Evolutionary conservation across 1,140 invertebrate species (phyloP), one percentile per base, ranked within the genome.

Genomic region (Atta colombica): DNA sequence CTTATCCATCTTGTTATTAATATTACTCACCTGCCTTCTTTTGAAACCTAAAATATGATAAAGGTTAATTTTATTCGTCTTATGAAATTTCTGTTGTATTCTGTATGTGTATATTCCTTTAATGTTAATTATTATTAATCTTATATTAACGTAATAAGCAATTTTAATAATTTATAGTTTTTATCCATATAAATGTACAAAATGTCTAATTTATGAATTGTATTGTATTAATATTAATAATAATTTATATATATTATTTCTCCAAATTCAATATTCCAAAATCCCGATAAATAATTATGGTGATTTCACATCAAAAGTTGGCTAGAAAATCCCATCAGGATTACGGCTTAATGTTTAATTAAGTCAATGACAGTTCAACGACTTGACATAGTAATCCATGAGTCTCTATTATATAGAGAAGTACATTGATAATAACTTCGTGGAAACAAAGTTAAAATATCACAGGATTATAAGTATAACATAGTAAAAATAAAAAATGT

Each of bases 361-460:
- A 63, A 63, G 12, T 61, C 60, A 21, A 21, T 68, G 65, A 68
- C 18, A n/a, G 8, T 31, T 68, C n/a, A 68, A 68, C 35, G 35
- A 68, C 18, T 68, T 45, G 1, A 45, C 35, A 31, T 21, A 21
- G 10, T 45, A 68, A 45, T 45, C 35, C 8, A 21, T 68, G n/a
- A n/a, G 39, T 16, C 31, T 35, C 5, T 68, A 68, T 45, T 6
- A 68, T 12, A 68, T 39, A 63, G 1, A 6, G 1, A 21, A 45
- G 4, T 68, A 39, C 2, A 4, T 68, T n/a, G 4, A 39, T 35
- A n/a, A 66, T 68, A 68, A 68, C 10, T 68, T 45, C 4, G 21
- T 21, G n/a, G 35, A 39, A 8, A 66, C 31, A 21, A 45, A 68
- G 65, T 39, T 68, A 68, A 68, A 68, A 68, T 68, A 6, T 21